A percentile compares a stretch with the other conserved stretches of the same genome.
These are phyloP conservation scores for Tetrapedia diversipes DNA, from an alignment of 2,888 invertebrate genomes.

Conservation along the genomic window DNA sequence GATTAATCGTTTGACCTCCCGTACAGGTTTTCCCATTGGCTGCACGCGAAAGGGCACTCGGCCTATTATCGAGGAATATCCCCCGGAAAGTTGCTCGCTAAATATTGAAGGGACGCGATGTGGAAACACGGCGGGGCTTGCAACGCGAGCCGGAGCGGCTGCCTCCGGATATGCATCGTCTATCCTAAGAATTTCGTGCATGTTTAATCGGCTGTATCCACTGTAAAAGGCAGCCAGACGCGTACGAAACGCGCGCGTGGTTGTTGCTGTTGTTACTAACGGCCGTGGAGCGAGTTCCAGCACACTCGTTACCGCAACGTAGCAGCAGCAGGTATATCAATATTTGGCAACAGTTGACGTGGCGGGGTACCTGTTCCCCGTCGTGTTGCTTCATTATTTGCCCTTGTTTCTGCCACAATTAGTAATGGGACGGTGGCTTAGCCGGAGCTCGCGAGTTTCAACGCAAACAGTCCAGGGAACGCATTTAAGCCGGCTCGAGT, in stretches of 20 bases:
- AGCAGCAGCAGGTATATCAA: slow-evolving; percentile 56
- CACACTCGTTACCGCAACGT: slow-evolving; percentile 33
- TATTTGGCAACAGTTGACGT: slow-evolving; percentile 60
- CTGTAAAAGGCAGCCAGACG: slow-evolving; percentile 27
- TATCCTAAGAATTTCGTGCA: slow-evolving; percentile 43
- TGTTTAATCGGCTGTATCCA: slow-evolving; percentile 28
- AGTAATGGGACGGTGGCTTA: slow-evolving; percentile 46
- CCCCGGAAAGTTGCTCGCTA: background rate
- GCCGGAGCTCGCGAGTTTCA: slow-evolving; percentile 38
- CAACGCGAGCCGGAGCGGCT: background rate
- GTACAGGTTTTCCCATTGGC: background rate
- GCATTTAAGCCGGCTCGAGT: slow-evolving; percentile 46
- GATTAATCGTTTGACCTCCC: too few relatives aligned
- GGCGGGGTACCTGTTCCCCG: slow-evolving; percentile 35
- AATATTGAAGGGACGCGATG: slow-evolving; percentile 18
- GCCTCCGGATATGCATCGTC: slow-evolving; percentile 4
- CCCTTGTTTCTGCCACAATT: slow-evolving; percentile 54
- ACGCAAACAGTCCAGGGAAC: slow-evolving; percentile 48
- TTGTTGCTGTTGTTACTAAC: slow-evolving; percentile 18
- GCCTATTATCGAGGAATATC: background rate
- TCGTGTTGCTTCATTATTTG: slow-evolving; percentile 61
- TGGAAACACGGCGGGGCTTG: slow-evolving; percentile 3
- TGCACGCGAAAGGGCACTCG: background rate
- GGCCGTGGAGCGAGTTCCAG: slow-evolving; percentile 1
- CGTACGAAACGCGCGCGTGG: slow-evolving; percentile 11